phyloP scores from a whole-genome alignment of 2,888 invertebrate genomes.

The Synanthedon tipuliformis region DNA sequence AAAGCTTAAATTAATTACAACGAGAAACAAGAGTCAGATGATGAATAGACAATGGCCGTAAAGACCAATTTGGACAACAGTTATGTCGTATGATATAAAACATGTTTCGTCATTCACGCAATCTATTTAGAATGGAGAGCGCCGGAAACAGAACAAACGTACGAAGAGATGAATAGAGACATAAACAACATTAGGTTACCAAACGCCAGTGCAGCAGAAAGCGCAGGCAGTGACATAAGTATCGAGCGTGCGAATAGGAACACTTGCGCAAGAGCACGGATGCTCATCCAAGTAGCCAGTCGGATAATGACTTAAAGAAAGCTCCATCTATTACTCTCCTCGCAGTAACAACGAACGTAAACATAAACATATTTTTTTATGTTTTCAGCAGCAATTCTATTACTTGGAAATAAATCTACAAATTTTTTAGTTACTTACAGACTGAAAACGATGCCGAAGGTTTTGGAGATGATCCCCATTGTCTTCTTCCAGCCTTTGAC shows the following conservation, averaged over 20 bases:
- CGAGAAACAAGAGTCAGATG: constrained; percentile 14
- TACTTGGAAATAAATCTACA: not conserved
- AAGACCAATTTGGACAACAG: too few species aligned
- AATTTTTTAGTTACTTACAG: constrained; percentile 72
- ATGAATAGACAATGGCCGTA: too few species aligned
- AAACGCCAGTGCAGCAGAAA: constrained; percentile 21
- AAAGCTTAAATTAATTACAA: too few species aligned
- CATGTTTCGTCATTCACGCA: constrained; percentile 44
- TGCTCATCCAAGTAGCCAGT: constrained; percentile 8
- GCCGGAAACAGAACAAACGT: constrained; percentile 18
- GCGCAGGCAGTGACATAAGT: constrained; percentile 13
- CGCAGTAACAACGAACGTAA: too few species aligned
- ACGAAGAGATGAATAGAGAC: constrained; percentile 11
- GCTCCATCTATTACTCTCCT: too few species aligned
- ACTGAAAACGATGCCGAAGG: constrained; percentile 82
- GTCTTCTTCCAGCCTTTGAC: constrained; percentile 66
- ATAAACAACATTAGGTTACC: constrained; percentile 15
- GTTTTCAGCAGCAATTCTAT: too few species aligned
- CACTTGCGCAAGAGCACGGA: constrained; percentile 45
- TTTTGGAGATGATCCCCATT: constrained; percentile 84
- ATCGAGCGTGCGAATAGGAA: constrained; percentile 48
- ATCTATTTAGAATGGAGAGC: constrained; percentile 20
- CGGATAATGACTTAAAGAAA: constrained; percentile 15
- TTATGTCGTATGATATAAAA: constrained; percentile 7
- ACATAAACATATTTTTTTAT: too few species aligned